These are phyloP conservation scores for Speoplatyrhinus poulsoni DNA, from an alignment of 2,113 vertebrate species.

Conservation along the genomic window DNA sequence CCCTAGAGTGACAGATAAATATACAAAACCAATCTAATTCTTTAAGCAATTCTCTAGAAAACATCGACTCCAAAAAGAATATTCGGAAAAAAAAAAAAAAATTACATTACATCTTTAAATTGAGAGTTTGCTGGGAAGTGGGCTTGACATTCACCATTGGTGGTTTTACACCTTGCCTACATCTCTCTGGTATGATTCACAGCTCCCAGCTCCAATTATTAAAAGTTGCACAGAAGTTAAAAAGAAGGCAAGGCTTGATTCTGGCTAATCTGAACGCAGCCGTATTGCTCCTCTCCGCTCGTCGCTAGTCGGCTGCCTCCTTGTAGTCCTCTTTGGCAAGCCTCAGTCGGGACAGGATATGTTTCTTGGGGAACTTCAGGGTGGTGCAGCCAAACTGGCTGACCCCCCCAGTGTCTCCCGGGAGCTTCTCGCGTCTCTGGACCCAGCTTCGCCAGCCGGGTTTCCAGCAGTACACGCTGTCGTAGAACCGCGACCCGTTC, in stretches of 20 bases:
- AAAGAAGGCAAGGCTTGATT: not conserved
- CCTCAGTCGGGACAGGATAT: slow-evolving; percentile 77
- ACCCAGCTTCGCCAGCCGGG: slow-evolving; percentile 84
- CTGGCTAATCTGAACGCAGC: slow-evolving; percentile 4
- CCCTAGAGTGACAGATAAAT: no score
- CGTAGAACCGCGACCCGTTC: slow-evolving; percentile 77
- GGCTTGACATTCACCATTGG: no score
- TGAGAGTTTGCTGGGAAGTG: no score
- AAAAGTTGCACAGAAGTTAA: not conserved
- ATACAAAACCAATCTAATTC: no score
- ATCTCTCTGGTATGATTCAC: no score
- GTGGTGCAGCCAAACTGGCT: slow-evolving; percentile 83
- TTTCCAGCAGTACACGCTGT: slow-evolving; percentile 84
- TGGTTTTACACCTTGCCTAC: no score
- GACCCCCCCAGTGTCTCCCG: slow-evolving; percentile 76
- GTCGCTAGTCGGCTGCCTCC: slow-evolving; percentile 47
- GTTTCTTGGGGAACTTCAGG: slow-evolving; percentile 82
- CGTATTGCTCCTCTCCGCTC: slow-evolving; percentile 9
- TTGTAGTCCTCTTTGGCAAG: slow-evolving; percentile 72
- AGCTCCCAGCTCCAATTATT: no score
- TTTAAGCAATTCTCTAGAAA: no score
- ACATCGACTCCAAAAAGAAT: no score
- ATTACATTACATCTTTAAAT: no score
- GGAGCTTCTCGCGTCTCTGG: slow-evolving; percentile 80
- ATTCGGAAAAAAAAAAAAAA: no score